Evolutionary conservation across 2,113 vertebrate genomes (phyloP), one percentile per base, ranked within the genome.

Genomic region (Gobiocypris rarus): DNA sequence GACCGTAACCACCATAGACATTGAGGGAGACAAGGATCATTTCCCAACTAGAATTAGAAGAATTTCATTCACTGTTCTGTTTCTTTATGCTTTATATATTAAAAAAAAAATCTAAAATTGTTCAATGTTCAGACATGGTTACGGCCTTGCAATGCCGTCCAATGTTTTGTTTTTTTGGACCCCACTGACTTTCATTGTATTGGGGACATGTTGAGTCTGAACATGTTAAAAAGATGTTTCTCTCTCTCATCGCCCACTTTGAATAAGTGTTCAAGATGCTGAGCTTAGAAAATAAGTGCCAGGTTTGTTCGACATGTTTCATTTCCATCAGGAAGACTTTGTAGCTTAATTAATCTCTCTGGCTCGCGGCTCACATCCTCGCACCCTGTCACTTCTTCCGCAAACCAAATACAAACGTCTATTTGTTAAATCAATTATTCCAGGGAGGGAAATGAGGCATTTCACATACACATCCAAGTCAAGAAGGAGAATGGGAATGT

Each of bases 361-460:
- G 90, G 91, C 92, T 92, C 89, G 41, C 85, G 61, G 90, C 90
- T 92, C 89, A 86, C 89, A 65, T 86, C 89, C 92, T 92, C 89
- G 86, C 90, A 91, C 91, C 38, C 88, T 91, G 91, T 92, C 94
- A 92, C 88, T 91, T 92, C 22, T 14, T 89, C 87, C 89, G 83
- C 86, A 89, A 92, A 93, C 93, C 91, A 94, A 94, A 94, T 91
- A 93, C 90, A 88, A 91, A 88, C 70, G 87, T 91, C 92, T 93
- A 92, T 94, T 94, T 94, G 92, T 93, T 93, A 91, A 94, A 94
- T 94, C 91, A 93, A 93, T 93, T 93, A 93, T 93, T 93, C 89
- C 88, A 74, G 88, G 61, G 80, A 84, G 85, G 86, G 85, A 93
- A 88, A 74, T 3, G 65, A 83, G 77, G 87, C 78, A 26, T 88